Base-by-base conservation (phyloP, 2,888 invertebrate genomes). In the Tethea ocularis region DNA sequence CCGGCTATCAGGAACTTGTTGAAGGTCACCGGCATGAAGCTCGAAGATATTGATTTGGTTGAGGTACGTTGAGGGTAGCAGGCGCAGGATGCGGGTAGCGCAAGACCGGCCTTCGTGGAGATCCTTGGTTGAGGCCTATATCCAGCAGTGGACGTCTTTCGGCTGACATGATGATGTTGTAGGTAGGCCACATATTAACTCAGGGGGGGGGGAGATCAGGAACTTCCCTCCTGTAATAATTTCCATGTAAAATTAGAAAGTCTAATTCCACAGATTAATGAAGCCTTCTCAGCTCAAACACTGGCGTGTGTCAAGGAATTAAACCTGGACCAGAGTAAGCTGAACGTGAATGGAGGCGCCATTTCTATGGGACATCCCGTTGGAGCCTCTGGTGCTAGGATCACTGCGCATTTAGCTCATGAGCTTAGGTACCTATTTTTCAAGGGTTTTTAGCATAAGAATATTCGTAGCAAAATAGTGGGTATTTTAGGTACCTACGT, bases 251-350 rank as follows among this genome's bases (percentile, higher is more conserved):
- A n/a, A n/a, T n/a, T n/a, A n/a, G n/a, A n/a, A n/a, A 11, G 10
- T n/a, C 7, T n/a, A 13, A 7, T 68, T 62, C 79, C 81, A 10
- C 79, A 98, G 98, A 98, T 99, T 63, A 99, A 99, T 86, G 99
- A 99, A 93, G 99, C 99, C 0, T 99, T 99, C 92, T 98, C 96
- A 29, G 96, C 98, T 0, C 99, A 99, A 91, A 97, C 97, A 20
- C 89, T 99, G 62, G 96, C 99, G 5, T 99, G 99, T 72, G 96
- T 95, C 58, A 97, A 97, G 81, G 98, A 97, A 66, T 94, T 99
- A 46, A 95, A 95, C 52, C 84, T 99, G 59, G 97, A 99, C 84
- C 94, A 95, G 59, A 95, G 95, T 68, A 98, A 97, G 82, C 90
- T 98, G 69, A 99, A 99, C 87, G 96, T 98, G 6, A 96, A 98